Base-by-base conservation (phyloP, 2,797 vertebrate species). In the Neosalanx taihuensis region DNA sequence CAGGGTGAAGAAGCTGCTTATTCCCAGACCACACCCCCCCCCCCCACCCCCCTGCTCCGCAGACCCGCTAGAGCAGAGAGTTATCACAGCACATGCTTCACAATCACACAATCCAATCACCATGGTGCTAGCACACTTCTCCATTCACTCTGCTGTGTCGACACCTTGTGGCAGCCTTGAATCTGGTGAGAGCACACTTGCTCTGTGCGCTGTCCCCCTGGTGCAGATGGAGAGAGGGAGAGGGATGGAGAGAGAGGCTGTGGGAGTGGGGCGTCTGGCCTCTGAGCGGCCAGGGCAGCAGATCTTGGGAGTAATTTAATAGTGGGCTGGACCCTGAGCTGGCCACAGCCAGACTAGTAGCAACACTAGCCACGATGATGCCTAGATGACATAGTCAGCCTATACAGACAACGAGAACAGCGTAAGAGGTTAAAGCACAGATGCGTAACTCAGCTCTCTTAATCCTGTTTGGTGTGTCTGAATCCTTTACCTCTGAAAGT, bases 1-100 rank as follows among this genome's bases (percentile, higher is more conserved):
- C 79, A 99, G 97, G 68, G 90, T 98, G 63, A 93, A 86, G 70
- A 89, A 94, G 69, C 80, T 99, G 86, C 94, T 98, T 86, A 94
- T 94, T 68, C 85, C 90, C 67, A 94, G 87, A 72, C 89, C 23
- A 26, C 23, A 1, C 23, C 23, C 23, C 23, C 23, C 23, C 23
- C 23, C 23, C 23, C 1, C 23, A 26, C 93, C 57, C 78, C 67
- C 1, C 81, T 91, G 33, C 85, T 91, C 41, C 69, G 69, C 0
- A 81, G 81, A 70, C 89, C 89, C 0, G 88, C 82, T 73, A 93
- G 92, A 87, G 96, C 97, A 81, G 90, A 93, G 75, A 90, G 97
- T 96, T 90, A 17, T 49, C 77, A 5, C 4, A 6, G 64, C 5
- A 30, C 51, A 35, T 29, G 3, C 37, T 59, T 60, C 41, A 69